Base-by-base conservation (phyloP, 2,113 vertebrate genomes). In the Muntiacus reevesi region DNA sequence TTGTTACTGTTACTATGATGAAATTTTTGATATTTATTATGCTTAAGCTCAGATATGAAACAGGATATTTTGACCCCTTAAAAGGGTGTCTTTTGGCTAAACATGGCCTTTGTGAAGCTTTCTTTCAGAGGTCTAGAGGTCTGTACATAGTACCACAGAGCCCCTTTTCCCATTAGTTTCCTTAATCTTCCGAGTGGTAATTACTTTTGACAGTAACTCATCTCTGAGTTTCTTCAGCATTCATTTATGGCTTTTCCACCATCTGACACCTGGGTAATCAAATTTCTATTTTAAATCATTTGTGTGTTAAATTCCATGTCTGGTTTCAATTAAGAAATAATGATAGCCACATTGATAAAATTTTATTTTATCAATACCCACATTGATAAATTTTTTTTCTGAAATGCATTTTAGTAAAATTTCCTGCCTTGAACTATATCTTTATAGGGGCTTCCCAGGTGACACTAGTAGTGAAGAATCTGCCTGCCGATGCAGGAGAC, bases 301-400 rank as follows among this genome's bases (percentile, higher is more conserved):
- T 36, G 50, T 71, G 57, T 76, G 33, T 81, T 12, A 81, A 89
- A 81, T 62, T 27, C 21, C 23, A 40, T 36, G 12, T 10, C 19
- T 62, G 17, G 13, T 71, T 85, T 55, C 71, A 76, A 6, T 92
- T 55, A 83, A 13, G 52, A 83, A 83, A 27, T 40, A 55, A 55
- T 40, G 79, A 16, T 8, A 36, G 9, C 21, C 36, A 83, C 11
- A 21, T 17, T 89, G 59, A 76, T 90, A 60, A 92, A 89, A 64
- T 89, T 85, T 25, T 86, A 54, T 54, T 54, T 54, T 54, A 17
- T 54, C 52, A 54, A 9, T 6, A 54, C 13, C 28, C n/a, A 79
- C 11, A 23, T 23, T 88, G 55, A 67, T 88, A 57, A 91, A 88
- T 79, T 90, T 89, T 28, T 87, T 88, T 25, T 84, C 12, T 92